Evolutionary conservation across 2,113 vertebrate genomes (phyloP), one percentile per base, ranked within the genome.

Genomic region (Tupaia tana): DNA sequence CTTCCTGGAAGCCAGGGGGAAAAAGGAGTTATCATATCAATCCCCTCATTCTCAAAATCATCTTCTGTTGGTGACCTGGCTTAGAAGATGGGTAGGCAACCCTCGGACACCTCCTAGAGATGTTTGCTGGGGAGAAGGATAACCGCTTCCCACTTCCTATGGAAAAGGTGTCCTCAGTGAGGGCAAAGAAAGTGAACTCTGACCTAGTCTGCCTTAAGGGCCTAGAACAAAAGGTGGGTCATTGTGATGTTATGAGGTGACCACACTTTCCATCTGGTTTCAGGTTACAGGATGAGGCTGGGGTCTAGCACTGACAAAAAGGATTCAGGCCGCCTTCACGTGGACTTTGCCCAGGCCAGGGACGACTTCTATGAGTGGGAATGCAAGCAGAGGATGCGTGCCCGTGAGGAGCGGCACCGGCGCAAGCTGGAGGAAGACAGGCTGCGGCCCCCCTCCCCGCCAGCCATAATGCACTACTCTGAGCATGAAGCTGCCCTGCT

Each of bases 351-450:
- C 71, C 99, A 99, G 98, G 99, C 99, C 81, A 97, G 99, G 95
- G 99, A 99, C 93, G 99, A 99, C 98, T 99, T 99, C 98, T 99
- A 99, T 52, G 99, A 99, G 97, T 99, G 99, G 99, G 99, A 99
- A 96, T 99, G 99, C 96, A 99, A 98, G 97, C 99, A 99, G 98
- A 97, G 99, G 94, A 99, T 99, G 98, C 96, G 99, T 19, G 99
- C 99, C 58, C 98, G 99, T 12, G 99, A 99, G 93, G 99, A 99
- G 91, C 98, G 99, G 19, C 99, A 99, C 97, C 97, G 99, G 81
- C 99, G 99, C 92, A 99, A 99, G 95, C 96, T 99, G 97, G 99
- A 99, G 90, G 99, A 99, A 92, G 99, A 99, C 85, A 97, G 98
- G 31, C 98, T 99, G 82, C 98, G 99, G 71, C 99, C 99, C 20